Evolutionary conservation across 1,140 invertebrate genomes (phyloP).

Genomic region (Drosophila navojoa): DNA sequence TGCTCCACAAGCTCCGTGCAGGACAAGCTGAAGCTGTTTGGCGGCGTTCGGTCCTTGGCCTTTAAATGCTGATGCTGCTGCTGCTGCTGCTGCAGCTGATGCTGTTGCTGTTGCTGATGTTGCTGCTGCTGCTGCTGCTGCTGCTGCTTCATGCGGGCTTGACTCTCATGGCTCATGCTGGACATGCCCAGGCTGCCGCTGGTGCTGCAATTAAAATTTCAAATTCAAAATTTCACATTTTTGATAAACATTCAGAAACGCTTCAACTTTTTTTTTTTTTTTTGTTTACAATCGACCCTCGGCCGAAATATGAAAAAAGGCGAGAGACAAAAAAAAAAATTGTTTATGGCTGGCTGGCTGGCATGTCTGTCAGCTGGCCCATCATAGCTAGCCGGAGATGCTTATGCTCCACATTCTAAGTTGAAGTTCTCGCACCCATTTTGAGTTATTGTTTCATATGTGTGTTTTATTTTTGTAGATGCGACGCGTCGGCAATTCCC

Average conservation of each 20-base stretch:
- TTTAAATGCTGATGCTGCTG: constrained; percentile 58
- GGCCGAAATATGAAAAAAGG: constrained; percentile 62
- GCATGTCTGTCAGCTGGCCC: constrained; percentile 73
- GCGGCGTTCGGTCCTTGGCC: constrained; percentile 46
- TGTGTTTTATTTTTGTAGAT: constrained; percentile 54
- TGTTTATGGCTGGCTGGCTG: constrained; percentile 62
- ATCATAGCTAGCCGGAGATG: constrained; percentile 51
- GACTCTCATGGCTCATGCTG: constrained; percentile 80
- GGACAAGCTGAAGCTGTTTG: constrained; percentile 43
- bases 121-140: constrained; percentile 69
- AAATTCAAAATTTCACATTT: constrained; percentile 22
- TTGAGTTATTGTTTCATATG: constrained; percentile 62
- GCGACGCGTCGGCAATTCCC: constrained; percentile 61
- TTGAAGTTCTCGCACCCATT: constrained; percentile 57
- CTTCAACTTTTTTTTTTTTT: constrained; percentile 42
- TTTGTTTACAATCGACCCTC: constrained; percentile 66
- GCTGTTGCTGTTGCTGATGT: constrained; percentile 65
- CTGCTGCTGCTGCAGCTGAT: constrained; percentile 47
- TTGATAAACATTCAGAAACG: constrained; percentile 57
- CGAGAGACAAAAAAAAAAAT: constrained; percentile 31
- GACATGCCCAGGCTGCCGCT: constrained; percentile 69
- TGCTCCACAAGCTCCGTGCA: constrained; percentile 62
- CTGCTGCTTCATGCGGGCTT: constrained; percentile 79
- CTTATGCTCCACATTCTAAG: constrained; percentile 54
- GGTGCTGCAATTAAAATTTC: constrained; percentile 54